A percentile compares a stretch with the other conserved stretches of the same genome.
These are phyloP conservation scores for Pipa parva DNA, from an alignment of 2,113 vertebrate genomes.

Conservation along the genomic window DNA sequence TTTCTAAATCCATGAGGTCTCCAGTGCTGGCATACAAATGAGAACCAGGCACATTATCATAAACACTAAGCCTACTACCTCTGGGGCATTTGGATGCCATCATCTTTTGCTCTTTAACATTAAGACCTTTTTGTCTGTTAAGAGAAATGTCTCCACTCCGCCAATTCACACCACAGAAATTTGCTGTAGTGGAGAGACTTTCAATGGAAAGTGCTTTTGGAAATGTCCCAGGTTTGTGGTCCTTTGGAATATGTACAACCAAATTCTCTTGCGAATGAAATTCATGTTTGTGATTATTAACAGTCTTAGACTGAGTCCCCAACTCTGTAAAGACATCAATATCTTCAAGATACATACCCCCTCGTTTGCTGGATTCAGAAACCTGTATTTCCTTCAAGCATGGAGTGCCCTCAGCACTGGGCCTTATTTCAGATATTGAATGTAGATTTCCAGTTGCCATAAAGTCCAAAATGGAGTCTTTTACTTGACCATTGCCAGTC, in stretches of 20 bases:
- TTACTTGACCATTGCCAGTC: slow-evolving; percentile 71
- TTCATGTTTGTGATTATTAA: slow-evolving; percentile 73
- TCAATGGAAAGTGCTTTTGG: slow-evolving; percentile 96
- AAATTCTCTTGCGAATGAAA: slow-evolving; percentile 89
- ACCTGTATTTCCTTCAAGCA: slow-evolving; percentile 74
- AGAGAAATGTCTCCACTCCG: slow-evolving; percentile 71
- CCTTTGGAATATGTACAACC: slow-evolving; percentile 89
- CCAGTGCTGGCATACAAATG: slow-evolving; percentile 94
- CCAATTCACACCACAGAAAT: slow-evolving; percentile 68
- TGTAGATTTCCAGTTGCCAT: slow-evolving; percentile 47
- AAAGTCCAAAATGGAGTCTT: slow-evolving; percentile 42
- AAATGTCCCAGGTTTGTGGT: slow-evolving; percentile 96
- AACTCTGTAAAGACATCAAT: slow-evolving; percentile 71
- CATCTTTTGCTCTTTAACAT: slow-evolving; percentile 64
- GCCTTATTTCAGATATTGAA: slow-evolving; percentile 61
- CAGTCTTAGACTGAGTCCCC: slow-evolving; percentile 58
- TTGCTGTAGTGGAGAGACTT: slow-evolving; percentile 75
- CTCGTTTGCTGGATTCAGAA: slow-evolving; percentile 77
- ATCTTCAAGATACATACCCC: slow-evolving; percentile 88
- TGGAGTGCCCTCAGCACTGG: slow-evolving; percentile 71
- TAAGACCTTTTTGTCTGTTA: slow-evolving; percentile 56
- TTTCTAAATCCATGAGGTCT: slow-evolving; percentile 87
- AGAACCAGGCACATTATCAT: slow-evolving; percentile 90
- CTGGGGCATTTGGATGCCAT: slow-evolving; percentile 71
- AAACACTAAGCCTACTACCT: slow-evolving; percentile 66